Evolutionary conservation across 2,113 vertebrate genomes (phyloP).

Genomic region (Desmodus rotundus): DNA sequence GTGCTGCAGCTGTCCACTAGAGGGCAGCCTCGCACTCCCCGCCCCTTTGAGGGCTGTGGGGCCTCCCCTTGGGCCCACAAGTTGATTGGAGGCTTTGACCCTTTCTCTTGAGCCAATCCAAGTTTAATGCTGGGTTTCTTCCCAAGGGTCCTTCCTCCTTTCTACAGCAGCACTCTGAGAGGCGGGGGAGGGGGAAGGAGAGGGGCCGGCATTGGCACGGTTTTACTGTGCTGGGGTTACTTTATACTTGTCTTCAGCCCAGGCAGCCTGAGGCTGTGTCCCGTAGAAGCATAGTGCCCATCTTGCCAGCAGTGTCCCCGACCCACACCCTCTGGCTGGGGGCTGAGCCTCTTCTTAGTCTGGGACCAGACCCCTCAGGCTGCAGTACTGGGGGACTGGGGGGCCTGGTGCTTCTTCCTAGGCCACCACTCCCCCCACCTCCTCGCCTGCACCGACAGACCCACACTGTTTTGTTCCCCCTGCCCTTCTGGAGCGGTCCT

Average conservation of each 20-base stretch:
- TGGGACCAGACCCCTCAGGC: neutral
- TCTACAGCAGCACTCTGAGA: neutral
- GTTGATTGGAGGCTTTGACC: neutral
- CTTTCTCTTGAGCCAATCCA: neutral
- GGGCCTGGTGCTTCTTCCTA: conserved; percentile 43
- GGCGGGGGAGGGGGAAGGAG: neutral
- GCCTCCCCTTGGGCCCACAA: neutral
- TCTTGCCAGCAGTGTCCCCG: neutral
- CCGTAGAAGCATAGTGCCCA: conserved; percentile 41
- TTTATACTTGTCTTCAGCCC: neutral
- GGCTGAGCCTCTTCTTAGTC: neutral
- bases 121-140: neutral
- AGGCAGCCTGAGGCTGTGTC: neutral
- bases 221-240: neutral
- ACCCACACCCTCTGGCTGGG: neutral
- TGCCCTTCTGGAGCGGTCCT: neutral
- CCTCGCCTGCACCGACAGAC: neutral
- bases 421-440: neutral
- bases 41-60: neutral
- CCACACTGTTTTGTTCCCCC: neutral
- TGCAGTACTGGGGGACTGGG: neutral
- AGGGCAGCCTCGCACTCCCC: neutral
- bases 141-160: neutral
- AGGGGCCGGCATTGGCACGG: neutral
- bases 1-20: neutral